Evolutionary conservation across 2,888 invertebrate genomes (phyloP), one percentile per base, ranked within the genome.

Genomic region (Rhaphigaster nebulosa): DNA sequence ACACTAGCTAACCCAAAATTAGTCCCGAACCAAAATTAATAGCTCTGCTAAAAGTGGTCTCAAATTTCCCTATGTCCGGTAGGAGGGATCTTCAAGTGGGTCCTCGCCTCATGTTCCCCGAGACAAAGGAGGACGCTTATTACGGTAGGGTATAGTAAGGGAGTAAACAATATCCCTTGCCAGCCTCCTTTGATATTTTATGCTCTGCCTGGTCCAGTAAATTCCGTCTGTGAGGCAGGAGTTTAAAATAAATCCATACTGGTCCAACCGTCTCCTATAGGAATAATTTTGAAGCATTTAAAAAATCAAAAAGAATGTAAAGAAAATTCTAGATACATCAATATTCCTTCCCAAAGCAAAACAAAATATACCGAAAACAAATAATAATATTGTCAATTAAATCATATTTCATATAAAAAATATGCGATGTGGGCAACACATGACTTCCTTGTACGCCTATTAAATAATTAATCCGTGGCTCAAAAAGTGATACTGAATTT

Each of bases 151-250:
- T 45, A 15, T 41, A 84, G 45, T 45, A 50, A 45, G 80, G 84
- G 84, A 38, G 84, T 84, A 84, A 45, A 84, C 84, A 84, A 41
- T 84, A 84, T 84, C 84, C 84, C 45, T 23, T 84, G 13, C 20
- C n/a, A 84, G 80, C 8, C 23, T 50, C 84, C 84, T 84, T 84
- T 84, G 84, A 84, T 84, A 84, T 84, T 84, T 84, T 84, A 84
- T 84, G 84, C 84, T 29, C 45, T 8, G n/a, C 26, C 45, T n/a
- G 23, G 70, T 76, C n/a, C 70, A 76, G 70, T 76, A 76, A 76
- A 34, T 34, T 38, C 70, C 38, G 5, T 6, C 70, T 23, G 4
- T 38, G 20, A 20, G 65, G 38, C 8, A 34, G 38, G 70, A 20
- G 34, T 38, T 34, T 20, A 20, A 23, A 6, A 34, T 38, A 76